Conservation (phyloP, 2,888 invertebrate genomes). For the Cenopis cana region DNA sequence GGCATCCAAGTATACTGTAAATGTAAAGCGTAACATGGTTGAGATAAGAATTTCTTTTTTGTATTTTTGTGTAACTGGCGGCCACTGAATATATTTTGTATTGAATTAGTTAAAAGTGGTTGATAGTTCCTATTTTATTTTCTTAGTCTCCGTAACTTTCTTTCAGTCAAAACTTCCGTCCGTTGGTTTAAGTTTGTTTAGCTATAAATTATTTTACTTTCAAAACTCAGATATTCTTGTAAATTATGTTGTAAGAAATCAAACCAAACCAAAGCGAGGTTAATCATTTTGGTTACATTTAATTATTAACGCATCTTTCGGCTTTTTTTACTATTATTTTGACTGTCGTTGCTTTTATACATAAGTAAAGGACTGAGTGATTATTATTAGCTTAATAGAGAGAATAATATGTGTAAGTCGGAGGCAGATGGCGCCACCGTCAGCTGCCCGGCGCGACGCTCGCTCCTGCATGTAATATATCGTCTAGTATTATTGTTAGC, state of each 20-base stretch:
- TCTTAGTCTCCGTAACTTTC: conserved; percentile 44
- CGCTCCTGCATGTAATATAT: conserved; percentile 65
- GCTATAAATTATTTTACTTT: conserved; percentile 12
- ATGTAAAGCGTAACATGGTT: conserved; percentile 55
- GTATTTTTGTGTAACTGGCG: conserved; percentile 57
- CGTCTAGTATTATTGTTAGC: conserved; percentile 67
- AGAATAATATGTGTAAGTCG: conserved; percentile 51
- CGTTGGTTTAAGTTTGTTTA: conserved; percentile 38
- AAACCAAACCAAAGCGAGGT: conserved; percentile 45
- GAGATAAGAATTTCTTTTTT: conserved; percentile 43
- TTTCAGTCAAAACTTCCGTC: conserved; percentile 43
- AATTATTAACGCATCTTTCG: conserved; percentile 12
- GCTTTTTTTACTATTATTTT: conserved; percentile 32
- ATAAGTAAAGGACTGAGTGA: conserved; percentile 70
- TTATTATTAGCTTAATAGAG: conserved; percentile 48
- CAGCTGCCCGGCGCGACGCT: conserved; percentile 51
- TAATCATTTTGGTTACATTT: conserved; percentile 38
- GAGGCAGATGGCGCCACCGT: neutral
- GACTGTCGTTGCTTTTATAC: conserved; percentile 32
- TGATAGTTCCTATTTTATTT: conserved; percentile 76
- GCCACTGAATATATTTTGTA: conserved; percentile 61
- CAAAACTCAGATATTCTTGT: conserved; percentile 39
- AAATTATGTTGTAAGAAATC: conserved; percentile 34
- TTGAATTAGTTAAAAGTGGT: conserved; percentile 68
- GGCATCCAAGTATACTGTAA: conserved; percentile 55